A percentile compares a stretch with the other conserved stretches of the same genome.
Conservation (phyloP, 1,140 invertebrate species). For the Zaprionus nigranus region DNA sequence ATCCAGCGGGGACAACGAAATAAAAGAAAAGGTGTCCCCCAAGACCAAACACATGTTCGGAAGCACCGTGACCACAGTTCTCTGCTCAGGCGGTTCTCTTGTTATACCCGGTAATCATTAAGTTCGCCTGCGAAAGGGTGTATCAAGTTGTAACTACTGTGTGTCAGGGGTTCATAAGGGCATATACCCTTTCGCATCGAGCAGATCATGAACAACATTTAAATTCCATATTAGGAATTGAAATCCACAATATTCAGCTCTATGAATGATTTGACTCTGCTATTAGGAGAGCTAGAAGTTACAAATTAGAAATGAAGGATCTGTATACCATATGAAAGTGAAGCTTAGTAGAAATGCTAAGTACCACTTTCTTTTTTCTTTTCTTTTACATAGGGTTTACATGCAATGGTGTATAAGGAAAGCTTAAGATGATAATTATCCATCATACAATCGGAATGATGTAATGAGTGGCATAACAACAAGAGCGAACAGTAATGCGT, state of each 20-base stretch:
- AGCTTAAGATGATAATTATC: too few relatives aligned
- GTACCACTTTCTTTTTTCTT: too few relatives aligned
- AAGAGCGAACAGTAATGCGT: not conserved
- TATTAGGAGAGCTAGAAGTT: not conserved
- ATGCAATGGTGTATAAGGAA: too few relatives aligned
- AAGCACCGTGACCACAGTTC: slow-evolving; percentile 48
- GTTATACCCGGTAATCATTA: not conserved
- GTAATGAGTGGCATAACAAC: too few relatives aligned
- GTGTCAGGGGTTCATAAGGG: not conserved
- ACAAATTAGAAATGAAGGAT: not conserved
- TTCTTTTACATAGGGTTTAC: too few relatives aligned
- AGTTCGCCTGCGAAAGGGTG: not conserved
- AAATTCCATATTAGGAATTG: too few relatives aligned
- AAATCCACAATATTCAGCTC: not conserved
- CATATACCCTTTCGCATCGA: too few relatives aligned
- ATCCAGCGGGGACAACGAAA: not conserved
- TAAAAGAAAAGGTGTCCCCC: not conserved
- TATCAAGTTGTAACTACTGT: not conserved
- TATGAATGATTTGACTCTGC: not conserved
- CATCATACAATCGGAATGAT: too few relatives aligned
- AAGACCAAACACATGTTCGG: slow-evolving; percentile 60
- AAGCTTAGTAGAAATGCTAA: too few relatives aligned
- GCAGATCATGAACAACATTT: not conserved
- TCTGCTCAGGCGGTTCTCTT: not conserved
- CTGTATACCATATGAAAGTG: not conserved